Evolutionary conservation across 2,888 invertebrate species (phyloP), one percentile per base, ranked within the genome.

Genomic region (Drosophila pegasa): DNA sequence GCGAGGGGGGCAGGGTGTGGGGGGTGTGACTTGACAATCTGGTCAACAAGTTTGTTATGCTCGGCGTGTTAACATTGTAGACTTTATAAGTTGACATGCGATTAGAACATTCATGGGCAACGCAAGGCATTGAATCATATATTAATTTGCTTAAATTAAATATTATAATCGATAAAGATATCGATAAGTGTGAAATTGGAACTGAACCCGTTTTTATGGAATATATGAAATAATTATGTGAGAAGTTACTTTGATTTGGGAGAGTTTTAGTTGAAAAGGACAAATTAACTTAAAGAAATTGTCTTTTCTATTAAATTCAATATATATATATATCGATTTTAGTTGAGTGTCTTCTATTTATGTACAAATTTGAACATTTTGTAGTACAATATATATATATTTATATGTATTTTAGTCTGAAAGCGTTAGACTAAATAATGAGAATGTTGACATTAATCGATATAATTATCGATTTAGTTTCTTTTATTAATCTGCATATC

Each of bases 1-100:
- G 38, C 31, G n/a, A 20, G n/a, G 29, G 27, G 50, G n/a, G n/a
- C n/a, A n/a, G n/a, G n/a, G n/a, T n/a, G n/a, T n/a, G n/a, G 29
- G n/a, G 29, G 27, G 50, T 38, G 37, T 57, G 57, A 29, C 50
- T 48, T 22, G 9, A 20, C 47, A 47, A 47, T 27, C 45, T 57
- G 47, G 56, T 57, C 48, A 57, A 57, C 48, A 57, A 47, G 56
- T 57, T 43, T 55, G 55, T 37, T 16, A 45, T 25, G 31, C 29
- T 43, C 5, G n/a, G 22, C 31, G 43, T 35, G 14, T n/a, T n/a
- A 43, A 43, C 55, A 55, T 33, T 33, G 43, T 43, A 43, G 43
- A 16, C 9, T 25, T 43, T 43, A 25, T 27, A 43, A 43, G 25
- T 16, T 25, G 43, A 9, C 25, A 16, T 25, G 16, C 43, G 43